Evolutionary conservation across 2,113 vertebrate genomes (phyloP).

Genomic region (Opisthocomus hoazin): DNA sequence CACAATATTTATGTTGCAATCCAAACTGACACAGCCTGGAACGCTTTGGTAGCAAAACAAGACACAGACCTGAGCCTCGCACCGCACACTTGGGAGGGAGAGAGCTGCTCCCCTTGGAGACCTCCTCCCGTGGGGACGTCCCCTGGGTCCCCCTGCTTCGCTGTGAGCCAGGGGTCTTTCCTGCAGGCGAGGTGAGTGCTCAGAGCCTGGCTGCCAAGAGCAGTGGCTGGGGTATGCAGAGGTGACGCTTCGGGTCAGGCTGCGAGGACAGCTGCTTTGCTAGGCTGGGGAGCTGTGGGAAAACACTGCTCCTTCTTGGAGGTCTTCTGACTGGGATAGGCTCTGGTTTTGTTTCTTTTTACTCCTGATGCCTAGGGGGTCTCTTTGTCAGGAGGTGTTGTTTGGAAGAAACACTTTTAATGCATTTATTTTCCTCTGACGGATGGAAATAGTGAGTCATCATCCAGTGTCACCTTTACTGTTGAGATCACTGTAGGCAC

Average conservation of each 20-base stretch:
- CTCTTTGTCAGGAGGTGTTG: background rate
- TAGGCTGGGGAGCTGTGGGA: background rate
- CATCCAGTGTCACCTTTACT: background rate
- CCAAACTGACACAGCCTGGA: constrained; percentile 17
- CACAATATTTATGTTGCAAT: constrained; percentile 50
- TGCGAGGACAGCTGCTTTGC: background rate
- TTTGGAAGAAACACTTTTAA: background rate
- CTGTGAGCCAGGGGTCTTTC: background rate
- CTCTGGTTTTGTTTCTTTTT: background rate
- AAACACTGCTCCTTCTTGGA: background rate
- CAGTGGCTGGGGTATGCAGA: fast-evolving
- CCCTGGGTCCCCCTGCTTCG: background rate
- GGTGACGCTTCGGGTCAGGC: background rate
- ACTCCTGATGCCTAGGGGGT: background rate
- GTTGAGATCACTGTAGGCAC: background rate
- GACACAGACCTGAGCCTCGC: background rate
- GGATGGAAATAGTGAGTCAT: background rate
- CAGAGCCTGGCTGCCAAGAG: background rate
- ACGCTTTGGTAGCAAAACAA: background rate
- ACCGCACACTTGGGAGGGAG: background rate
- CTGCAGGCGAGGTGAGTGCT: fast-evolving
- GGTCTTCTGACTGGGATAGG: background rate
- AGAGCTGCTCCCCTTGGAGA: background rate
- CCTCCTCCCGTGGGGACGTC: background rate
- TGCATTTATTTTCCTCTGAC: background rate